Base-by-base conservation (phyloP, 2,797 vertebrate species). In the Fringilla coelebs region DNA sequence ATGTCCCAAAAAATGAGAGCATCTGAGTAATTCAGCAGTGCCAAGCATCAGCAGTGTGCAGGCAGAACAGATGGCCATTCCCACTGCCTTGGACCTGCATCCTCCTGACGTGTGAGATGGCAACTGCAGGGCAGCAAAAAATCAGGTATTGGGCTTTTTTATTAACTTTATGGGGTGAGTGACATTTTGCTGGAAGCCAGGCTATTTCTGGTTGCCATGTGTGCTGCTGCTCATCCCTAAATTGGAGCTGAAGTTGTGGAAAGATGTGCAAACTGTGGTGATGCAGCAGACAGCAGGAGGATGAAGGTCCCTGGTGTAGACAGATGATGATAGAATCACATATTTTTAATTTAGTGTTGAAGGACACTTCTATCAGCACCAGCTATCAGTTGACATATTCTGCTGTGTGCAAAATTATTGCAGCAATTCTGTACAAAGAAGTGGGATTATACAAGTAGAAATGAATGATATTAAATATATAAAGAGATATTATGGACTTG, bases 1-100 rank as follows among this genome's bases (percentile, higher is more conserved):
- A 86, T 86, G 90, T 72, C 89, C 87, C 45, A 67, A 84, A 93
- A 93, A 93, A 84, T 31, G 14, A 45, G 49, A 93, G 71, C 68
- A 62, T 60, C 22, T 91, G 75, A 88, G 71, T 58, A 74, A 88
- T 54, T 76, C 52, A 87, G 38, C 7, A 5, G 32, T 79, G 55
- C 45, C 62, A 70, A 66, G 46, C 3, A 91, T 3, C 34, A 74
- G 66, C 34, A 20, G 7, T 5, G 36, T 58, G 78, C 54, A 61
- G 76, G 85, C 65, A 79, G 86, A 94, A 52, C 93, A 95, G 94
- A 96, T 95, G 94, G 94, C 70, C 70, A 32, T 67, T 65, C 91
- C 88, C 80, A 62, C 79, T 46, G 72, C 85, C 48, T 78, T 48
- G 80, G 86, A 82, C 1, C 15, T 43, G 21, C 55, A 6, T 74